Percentiles rank a stretch among this genome's conserved stretches.
Evolutionary conservation across 2,888 invertebrate species (phyloP).

Genomic region (Zygogramma bicolorata): DNA sequence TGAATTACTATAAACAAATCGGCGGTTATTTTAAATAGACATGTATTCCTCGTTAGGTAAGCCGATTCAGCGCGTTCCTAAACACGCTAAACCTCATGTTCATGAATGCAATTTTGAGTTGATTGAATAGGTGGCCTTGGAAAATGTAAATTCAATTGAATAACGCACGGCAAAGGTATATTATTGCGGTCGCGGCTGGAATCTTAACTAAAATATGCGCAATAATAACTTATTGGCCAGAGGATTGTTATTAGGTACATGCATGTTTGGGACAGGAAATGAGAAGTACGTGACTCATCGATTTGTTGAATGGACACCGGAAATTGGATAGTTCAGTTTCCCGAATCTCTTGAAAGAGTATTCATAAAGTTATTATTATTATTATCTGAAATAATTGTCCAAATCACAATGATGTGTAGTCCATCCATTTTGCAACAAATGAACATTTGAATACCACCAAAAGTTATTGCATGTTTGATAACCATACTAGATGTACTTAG

Average conservation of each 20-base stretch:
- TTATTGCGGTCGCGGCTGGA: background rate
- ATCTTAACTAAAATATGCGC: background rate
- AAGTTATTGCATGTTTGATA: no score
- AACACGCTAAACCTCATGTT: background rate
- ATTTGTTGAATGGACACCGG: background rate
- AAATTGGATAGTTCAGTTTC: background rate
- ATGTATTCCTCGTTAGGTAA: background rate
- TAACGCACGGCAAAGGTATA: background rate
- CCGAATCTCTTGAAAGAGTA: background rate
- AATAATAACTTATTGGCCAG: slow-evolving; percentile 2
- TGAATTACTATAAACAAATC: no score
- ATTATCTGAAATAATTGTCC: no score
- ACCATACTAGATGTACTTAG: no score
- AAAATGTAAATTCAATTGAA: background rate
- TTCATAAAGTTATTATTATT: no score
- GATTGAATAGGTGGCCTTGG: background rate
- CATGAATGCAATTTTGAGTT: background rate
- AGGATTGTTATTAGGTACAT: background rate
- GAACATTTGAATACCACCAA: no score
- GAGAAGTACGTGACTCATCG: background rate
- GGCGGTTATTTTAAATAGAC: background rate
- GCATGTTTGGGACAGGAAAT: slow-evolving; percentile 2
- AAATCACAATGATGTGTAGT: no score
- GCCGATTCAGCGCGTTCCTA: background rate
- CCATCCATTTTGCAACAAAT: no score